Conservation (phyloP, 2,888 invertebrate genomes). For the Brachyopa scutellaris region DNA sequence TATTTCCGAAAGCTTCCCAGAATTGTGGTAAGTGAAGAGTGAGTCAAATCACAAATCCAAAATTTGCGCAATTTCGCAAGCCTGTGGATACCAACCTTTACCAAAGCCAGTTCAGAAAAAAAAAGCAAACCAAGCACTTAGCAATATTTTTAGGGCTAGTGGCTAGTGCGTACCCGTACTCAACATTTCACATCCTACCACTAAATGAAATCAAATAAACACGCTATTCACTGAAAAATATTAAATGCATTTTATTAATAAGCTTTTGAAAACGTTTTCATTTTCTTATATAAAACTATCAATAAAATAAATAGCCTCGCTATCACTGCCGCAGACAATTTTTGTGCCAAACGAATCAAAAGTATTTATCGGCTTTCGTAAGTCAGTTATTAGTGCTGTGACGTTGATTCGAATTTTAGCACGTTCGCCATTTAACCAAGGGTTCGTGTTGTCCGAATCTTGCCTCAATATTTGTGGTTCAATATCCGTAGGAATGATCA, state of each 20-base stretch:
- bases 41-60: too few relatives aligned
- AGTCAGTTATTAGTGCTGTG: slow-evolving; percentile 87
- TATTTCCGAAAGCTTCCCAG: too few relatives aligned
- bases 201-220: too few relatives aligned
- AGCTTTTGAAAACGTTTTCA: neutral
- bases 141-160: too few relatives aligned
- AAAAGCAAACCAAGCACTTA: too few relatives aligned
- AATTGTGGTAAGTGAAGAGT: too few relatives aligned
- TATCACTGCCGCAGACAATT: slow-evolving; percentile 92
- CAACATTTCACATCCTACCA: too few relatives aligned
- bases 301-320: slow-evolving; percentile 93
- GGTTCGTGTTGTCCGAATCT: slow-evolving; percentile 79
- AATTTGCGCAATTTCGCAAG: too few relatives aligned
- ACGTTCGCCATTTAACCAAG: slow-evolving; percentile 87
- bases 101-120: too few relatives aligned
- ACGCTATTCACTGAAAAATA: too few relatives aligned
- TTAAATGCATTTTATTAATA: neutral
- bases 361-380: slow-evolving; percentile 91
- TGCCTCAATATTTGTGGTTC: slow-evolving; percentile 66
- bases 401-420: slow-evolving; percentile 84
- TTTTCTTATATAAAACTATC: slow-evolving; percentile 83
- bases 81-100: too few relatives aligned
- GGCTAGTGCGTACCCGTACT: too few relatives aligned
- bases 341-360: slow-evolving; percentile 89
- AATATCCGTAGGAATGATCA: slow-evolving; percentile 74